phyloP scores from a whole-genome alignment of 1,140 invertebrate species.

The Drosophila dunni region DNA sequence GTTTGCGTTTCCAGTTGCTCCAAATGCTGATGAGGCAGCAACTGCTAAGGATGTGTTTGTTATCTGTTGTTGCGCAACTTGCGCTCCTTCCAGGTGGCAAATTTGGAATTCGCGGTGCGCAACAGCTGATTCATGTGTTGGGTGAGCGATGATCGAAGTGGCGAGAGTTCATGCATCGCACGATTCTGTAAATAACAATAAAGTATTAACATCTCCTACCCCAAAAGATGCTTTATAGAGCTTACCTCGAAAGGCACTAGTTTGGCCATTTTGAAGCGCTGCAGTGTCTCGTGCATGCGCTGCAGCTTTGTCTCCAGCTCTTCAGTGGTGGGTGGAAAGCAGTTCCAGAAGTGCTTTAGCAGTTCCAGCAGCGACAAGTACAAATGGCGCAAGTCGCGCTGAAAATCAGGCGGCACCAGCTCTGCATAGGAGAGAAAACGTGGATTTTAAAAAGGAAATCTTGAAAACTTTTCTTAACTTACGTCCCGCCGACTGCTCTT shows the following conservation, averaged over 20 bases:
- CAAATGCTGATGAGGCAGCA: constrained; percentile 8
- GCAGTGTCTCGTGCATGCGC: constrained; percentile 94
- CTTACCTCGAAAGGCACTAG: constrained; percentile 92
- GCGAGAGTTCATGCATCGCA: constrained; percentile 91
- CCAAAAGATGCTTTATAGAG: neutral
- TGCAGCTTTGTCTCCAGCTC: constrained; percentile 92
- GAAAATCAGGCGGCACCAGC: constrained; percentile 92
- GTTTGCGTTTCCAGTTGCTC: neutral
- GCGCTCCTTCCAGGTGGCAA: constrained; percentile 92
- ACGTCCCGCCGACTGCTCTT: constrained; percentile 91
- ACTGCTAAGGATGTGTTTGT: constrained; percentile 49
- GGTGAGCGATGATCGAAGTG: constrained; percentile 92
- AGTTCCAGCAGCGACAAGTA: constrained; percentile 95
- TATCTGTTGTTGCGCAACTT: constrained; percentile 85
- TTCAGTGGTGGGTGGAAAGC: constrained; percentile 94
- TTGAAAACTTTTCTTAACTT: constrained; percentile 83
- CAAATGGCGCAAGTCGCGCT: constrained; percentile 92
- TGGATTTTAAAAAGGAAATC: neutral
- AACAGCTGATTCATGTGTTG: constrained; percentile 94
- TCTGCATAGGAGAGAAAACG: constrained; percentile 85
- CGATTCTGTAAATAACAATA: constrained; percentile 87
- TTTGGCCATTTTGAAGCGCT: constrained; percentile 94
- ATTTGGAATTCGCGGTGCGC: constrained; percentile 92
- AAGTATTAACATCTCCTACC: neutral
- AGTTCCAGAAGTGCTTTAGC: constrained; percentile 96